phyloP scores from a whole-genome alignment of 2,113 vertebrate genomes.

The Hystrix cristata region DNA sequence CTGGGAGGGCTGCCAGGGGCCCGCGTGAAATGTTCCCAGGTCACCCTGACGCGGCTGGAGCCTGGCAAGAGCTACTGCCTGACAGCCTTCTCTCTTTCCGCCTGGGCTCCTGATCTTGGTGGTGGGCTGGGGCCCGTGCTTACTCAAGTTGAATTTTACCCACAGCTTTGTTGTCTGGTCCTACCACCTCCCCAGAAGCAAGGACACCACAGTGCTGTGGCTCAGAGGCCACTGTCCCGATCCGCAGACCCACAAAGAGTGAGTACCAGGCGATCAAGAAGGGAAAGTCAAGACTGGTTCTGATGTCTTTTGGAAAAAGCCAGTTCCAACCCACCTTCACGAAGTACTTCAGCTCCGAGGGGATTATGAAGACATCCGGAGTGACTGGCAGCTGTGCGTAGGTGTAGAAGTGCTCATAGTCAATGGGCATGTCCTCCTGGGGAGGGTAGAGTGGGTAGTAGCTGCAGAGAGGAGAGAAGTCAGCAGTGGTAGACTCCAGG shows the following conservation, averaged over 20 bases:
- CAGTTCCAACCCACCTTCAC: slow-evolving; percentile 90
- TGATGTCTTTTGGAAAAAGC: neutral
- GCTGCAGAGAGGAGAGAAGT: slow-evolving; percentile 79
- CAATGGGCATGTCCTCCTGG: slow-evolving; percentile 93
- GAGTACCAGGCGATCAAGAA: fast-evolving
- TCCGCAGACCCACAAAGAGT: neutral
- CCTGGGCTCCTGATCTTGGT: neutral
- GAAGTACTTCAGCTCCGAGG: slow-evolving; percentile 96
- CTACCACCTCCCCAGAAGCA: neutral
- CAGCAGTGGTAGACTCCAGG: fast-evolving
- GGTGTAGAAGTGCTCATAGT: slow-evolving; percentile 91
- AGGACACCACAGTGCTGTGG: neutral
- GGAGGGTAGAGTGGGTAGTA: slow-evolving; percentile 96
- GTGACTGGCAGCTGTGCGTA: slow-evolving; percentile 90
- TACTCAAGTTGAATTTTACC: neutral
- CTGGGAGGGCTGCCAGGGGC: neutral
- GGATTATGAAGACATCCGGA: slow-evolving; percentile 92
- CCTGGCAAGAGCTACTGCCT: neutral
- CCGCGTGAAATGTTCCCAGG: fast-evolving
- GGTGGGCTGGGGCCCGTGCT: neutral
- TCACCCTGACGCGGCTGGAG: neutral
- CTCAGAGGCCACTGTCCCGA: too few relatives aligned
- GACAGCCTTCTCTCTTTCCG: neutral
- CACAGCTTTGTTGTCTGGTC: neutral
- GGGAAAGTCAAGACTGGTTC: neutral